phyloP scores from a whole-genome alignment of 1,140 invertebrate species.

The Zaprionus inermis region DNA sequence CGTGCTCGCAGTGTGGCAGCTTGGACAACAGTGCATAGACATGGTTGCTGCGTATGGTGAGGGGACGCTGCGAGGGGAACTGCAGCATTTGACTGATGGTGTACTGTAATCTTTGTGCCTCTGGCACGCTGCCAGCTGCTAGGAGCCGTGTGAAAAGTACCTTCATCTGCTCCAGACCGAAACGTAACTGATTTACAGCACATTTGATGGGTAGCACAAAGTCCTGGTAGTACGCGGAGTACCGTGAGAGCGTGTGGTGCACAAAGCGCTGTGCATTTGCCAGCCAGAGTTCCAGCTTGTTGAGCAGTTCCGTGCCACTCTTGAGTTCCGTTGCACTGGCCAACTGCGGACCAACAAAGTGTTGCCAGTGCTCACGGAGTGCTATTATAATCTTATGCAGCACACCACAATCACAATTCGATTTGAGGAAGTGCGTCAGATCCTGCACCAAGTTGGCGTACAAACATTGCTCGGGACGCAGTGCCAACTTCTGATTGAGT shows the following conservation, averaged over 20 bases:
- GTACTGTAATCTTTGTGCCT: constrained; percentile 47
- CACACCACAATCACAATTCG: constrained; percentile 64
- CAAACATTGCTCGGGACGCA: constrained; percentile 85
- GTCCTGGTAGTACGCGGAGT: constrained; percentile 74
- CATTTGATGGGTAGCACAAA: constrained; percentile 77
- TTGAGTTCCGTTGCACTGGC: constrained; percentile 44
- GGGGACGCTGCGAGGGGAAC: constrained; percentile 57
- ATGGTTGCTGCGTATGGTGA: constrained; percentile 52
- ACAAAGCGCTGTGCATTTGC: constrained; percentile 76
- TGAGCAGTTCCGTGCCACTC: constrained; percentile 49
- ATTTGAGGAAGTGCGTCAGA: constrained; percentile 70
- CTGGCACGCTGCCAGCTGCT: constrained; percentile 51
- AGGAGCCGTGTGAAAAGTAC: constrained; percentile 50
- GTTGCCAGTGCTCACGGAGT: constrained; percentile 45
- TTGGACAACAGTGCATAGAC: constrained; percentile 63
- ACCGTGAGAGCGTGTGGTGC: constrained; percentile 65
- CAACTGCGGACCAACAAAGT: constrained; percentile 28
- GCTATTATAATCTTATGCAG: constrained; percentile 50
- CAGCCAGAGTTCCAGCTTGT: constrained; percentile 77
- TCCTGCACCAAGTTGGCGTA: constrained; percentile 85
- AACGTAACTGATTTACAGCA: constrained; percentile 64
- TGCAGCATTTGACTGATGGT: constrained; percentile 63
- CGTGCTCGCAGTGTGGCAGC: constrained; percentile 63
- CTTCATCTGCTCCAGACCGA: constrained; percentile 70
- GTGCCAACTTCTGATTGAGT: constrained; percentile 85